A percentile compares a stretch with the other conserved stretches of the same genome.
Conservation (phyloP, 2,888 invertebrate species). For the Pteria penguin region DNA sequence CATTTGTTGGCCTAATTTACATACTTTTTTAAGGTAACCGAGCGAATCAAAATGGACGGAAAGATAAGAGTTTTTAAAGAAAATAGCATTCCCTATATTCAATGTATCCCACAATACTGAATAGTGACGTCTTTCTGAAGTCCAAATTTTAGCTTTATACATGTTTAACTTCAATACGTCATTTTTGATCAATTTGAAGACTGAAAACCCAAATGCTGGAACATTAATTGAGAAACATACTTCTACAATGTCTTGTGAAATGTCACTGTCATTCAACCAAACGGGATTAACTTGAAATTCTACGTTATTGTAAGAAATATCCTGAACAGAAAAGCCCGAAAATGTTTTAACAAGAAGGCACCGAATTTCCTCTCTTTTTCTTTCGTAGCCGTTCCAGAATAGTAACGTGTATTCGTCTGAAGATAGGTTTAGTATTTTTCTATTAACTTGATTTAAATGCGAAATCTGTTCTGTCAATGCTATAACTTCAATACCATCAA, state of each 20-base stretch:
- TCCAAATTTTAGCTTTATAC: background rate
- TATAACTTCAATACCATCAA: background rate
- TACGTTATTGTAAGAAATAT: background rate
- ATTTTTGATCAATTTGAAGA: background rate
- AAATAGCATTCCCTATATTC: background rate
- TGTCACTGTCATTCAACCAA: background rate
- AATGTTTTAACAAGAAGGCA: background rate
- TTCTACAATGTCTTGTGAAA: background rate
- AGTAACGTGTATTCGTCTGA: background rate
- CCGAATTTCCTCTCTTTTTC: background rate
- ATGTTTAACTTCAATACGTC: background rate
- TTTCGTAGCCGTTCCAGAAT: background rate
- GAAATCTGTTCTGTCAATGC: background rate
- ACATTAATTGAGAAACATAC: background rate
- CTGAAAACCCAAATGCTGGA: background rate
- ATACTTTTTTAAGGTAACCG: slow-evolving; percentile 20
- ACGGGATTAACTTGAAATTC: slow-evolving; percentile 3
- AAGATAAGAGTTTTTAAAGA: slow-evolving; percentile 7
- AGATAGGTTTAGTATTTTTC: background rate
- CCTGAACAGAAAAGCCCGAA: background rate
- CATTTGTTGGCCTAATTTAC: no score
- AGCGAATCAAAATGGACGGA: background rate
- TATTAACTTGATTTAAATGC: background rate
- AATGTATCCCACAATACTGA: background rate
- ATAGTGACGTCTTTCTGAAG: background rate